Evolutionary conservation across 2,113 vertebrate genomes (phyloP).

Genomic region (Neolamprologus ventralis): DNA sequence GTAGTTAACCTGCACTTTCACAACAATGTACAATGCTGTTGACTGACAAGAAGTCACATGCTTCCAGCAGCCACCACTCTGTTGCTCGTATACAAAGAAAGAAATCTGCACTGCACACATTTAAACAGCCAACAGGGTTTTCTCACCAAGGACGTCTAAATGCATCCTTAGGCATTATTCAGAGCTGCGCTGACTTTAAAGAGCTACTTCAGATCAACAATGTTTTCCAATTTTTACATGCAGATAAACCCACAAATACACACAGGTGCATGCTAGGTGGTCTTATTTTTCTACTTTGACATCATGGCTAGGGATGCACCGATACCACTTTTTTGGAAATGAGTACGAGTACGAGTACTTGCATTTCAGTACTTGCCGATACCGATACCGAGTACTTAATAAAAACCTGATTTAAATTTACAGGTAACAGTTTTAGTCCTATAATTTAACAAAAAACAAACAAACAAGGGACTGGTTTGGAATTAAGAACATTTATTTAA

Average conservation of each 20-base stretch:
- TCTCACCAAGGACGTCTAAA: constrained; percentile 16
- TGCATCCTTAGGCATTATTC: constrained; percentile 41
- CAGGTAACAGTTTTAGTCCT: too few relatives aligned
- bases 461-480: too few relatives aligned
- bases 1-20: neutral
- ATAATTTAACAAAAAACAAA: too few relatives aligned
- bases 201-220: constrained; percentile 24
- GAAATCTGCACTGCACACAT: neutral
- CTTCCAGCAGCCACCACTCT: neutral
- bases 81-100: neutral
- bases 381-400: too few relatives aligned
- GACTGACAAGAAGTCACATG: neutral
- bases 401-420: too few relatives aligned
- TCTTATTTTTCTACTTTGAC: neutral
- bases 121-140: constrained; percentile 17
- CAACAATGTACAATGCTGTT: neutral
- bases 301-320: neutral
- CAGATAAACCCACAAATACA: neutral
- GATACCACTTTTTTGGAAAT: too few relatives aligned
- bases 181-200: constrained; percentile 1
- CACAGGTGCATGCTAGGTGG: neutral
- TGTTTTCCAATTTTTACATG: neutral
- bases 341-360: too few relatives aligned
- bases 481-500: too few relatives aligned
- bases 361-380: too few relatives aligned